Evolutionary conservation across 2,797 vertebrate species (phyloP), one percentile per base, ranked within the genome.

Genomic region (Pelobates cultripes): DNA sequence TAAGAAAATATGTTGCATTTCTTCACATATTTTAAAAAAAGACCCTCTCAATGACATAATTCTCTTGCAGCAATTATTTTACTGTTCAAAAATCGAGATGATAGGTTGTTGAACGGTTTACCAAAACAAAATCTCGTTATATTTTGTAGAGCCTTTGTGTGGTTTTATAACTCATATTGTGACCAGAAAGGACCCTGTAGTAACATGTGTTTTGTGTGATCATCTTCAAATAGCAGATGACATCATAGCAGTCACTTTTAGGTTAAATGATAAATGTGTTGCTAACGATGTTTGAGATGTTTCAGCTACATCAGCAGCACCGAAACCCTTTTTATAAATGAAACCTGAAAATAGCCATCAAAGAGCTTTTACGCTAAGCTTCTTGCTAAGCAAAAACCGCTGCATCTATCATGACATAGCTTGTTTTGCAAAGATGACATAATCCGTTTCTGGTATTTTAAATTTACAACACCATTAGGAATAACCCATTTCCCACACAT

Each of bases 51-150:
- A 28, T 28, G 28, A 28, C 28, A 28, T 28, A 28, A 28, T 28
- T 28, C 28, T 28, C 28, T 28, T 28, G 28, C 28, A 28, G 28
- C 28, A 28, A 28, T 28, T 51, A 1, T 66, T 66, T 66, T 66
- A 66, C 40, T 66, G 7, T 40, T 0, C 86, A 89, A 87, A 89
- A 89, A 89, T 90, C 87, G 28, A 91, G 89, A 82, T 89, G 73
- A 91, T 92, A 92, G 3, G 10, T 87, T 89, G 87, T 87, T 84
- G 8, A 88, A 83, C 85, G 89, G 86, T 89, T 92, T 90, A 91
- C 92, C 89, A 91, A 91, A 94, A 92, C 91, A 94, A 86, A 87
- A 89, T 93, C 89, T 92, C 90, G 91, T 94, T 90, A 91, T 91
- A 93, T 92, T 88, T 87, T 90, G 87, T 51, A 10, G 5, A 51